These are phyloP conservation scores for Erinaceus europaeus DNA, from an alignment of 2,113 vertebrate species.

Conservation along the genomic window DNA sequence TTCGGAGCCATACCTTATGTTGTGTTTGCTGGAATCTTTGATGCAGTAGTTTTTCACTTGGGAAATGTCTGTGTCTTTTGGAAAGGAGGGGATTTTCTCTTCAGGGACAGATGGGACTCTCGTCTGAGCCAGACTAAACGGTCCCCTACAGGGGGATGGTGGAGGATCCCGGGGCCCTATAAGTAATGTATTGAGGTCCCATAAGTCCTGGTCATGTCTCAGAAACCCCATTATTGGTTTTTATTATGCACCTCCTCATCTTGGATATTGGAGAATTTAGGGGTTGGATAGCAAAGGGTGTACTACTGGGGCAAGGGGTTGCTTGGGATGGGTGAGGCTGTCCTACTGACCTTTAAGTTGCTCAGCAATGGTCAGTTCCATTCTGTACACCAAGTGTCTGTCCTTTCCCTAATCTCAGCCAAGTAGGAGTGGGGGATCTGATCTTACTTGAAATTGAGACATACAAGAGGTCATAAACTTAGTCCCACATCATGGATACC, in stretches of 20 bases:
- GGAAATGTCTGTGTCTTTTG: background rate
- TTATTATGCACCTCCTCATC: background rate
- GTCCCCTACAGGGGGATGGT: rapidly evolving
- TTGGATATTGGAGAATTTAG: background rate
- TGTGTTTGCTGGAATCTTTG: background rate
- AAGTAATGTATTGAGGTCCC: rapidly evolving
- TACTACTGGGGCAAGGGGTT: background rate
- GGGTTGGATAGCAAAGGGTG: rapidly evolving
- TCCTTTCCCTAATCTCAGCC: too few relatives aligned
- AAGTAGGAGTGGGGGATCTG: too few relatives aligned
- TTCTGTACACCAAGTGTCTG: background rate
- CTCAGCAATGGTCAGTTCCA: background rate
- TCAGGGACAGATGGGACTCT: background rate
- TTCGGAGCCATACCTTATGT: background rate
- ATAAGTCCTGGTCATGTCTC: background rate
- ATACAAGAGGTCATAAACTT: background rate
- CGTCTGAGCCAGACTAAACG: background rate
- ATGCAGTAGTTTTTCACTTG: background rate
- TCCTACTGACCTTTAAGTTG: background rate
- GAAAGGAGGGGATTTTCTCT: background rate
- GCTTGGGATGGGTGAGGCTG: too few relatives aligned
- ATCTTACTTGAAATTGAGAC: background rate
- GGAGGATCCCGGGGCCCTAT: background rate
- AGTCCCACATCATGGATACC: background rate
- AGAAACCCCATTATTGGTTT: background rate